Conservation (phyloP, 1,140 invertebrate genomes). For the Aphelenchoides fujianensis region DNA sequence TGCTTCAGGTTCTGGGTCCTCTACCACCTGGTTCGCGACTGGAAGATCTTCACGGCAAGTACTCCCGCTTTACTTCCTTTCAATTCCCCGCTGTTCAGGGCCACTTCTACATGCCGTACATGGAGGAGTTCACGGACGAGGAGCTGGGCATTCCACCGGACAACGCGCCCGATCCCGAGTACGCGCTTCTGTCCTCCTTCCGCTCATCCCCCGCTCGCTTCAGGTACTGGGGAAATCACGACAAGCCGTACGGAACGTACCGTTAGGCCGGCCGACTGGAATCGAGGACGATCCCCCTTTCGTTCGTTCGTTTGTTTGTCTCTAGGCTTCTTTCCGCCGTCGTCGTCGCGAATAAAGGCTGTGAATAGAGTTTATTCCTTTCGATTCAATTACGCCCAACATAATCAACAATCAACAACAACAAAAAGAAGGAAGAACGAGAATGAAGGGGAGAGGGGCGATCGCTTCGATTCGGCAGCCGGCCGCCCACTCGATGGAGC, state of each 20-base stretch:
- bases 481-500: too few species aligned
- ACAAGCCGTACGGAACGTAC: slow-evolving; percentile 50
- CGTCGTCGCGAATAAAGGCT: not conserved
- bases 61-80: not conserved
- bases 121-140: slow-evolving; percentile 57
- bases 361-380: slow-evolving; percentile 14
- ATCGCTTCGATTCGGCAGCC: too few species aligned
- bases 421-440: slow-evolving; percentile 19
- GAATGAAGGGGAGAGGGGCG: not conserved
- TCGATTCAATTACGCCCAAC: too few species aligned
- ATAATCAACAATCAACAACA: slow-evolving; percentile 4
- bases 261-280: too few species aligned
- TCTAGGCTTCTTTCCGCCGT: not conserved
- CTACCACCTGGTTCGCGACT: not conserved
- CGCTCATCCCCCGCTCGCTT: too few species aligned
- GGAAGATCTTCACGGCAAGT: not conserved
- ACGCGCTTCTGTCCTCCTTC: too few species aligned
- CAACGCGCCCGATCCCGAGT: slow-evolving; percentile 59
- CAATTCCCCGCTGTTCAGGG: slow-evolving; percentile 24
- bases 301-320: too few species aligned
- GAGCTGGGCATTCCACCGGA: slow-evolving; percentile 61
- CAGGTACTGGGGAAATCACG: slow-evolving; percentile 61
- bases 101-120: slow-evolving; percentile 58
- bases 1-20: too few species aligned
- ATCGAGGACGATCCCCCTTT: too few species aligned